Percentiles rank a stretch among this genome's conserved stretches.
Conservation (phyloP, 1,140 invertebrate species). For the Hylaeus volcanicus region DNA sequence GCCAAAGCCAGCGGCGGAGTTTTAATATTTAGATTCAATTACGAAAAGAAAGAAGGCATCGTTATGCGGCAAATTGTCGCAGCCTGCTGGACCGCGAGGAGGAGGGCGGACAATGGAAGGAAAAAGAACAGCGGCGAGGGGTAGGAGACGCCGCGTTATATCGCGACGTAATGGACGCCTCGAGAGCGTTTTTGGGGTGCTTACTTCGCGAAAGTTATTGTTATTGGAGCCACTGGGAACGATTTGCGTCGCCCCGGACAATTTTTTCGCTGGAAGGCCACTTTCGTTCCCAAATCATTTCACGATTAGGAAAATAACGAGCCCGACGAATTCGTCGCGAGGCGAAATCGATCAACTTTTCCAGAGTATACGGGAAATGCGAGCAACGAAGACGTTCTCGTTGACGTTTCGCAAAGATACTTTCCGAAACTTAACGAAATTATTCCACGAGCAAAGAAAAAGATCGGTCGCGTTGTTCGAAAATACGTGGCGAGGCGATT, state of each 20-base stretch:
- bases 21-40: conserved; percentile 80
- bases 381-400: no score
- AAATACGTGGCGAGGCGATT: background rate
- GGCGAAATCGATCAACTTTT: no score
- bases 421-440: background rate
- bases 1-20: conserved; percentile 65
- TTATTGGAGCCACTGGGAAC: conserved; percentile 23
- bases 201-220: conserved; percentile 41
- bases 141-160: conserved; percentile 29
- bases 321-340: no score
- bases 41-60: conserved; percentile 71
- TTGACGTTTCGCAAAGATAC: no score
- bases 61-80: conserved; percentile 75
- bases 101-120: background rate
- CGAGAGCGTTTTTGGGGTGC: conserved; percentile 10
- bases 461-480: background rate
- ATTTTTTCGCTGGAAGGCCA: background rate
- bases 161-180: conserved; percentile 43
- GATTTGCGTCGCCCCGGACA: background rate
- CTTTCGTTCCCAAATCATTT: background rate
- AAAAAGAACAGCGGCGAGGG: background rate
- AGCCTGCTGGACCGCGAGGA: conserved; percentile 42
- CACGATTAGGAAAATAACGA: background rate
- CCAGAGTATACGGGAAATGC: no score
- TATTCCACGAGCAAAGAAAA: background rate